Evolutionary conservation across 1,140 invertebrate species (phyloP), one percentile per base, ranked within the genome.

Genomic region (Brachionus paranguensis): DNA sequence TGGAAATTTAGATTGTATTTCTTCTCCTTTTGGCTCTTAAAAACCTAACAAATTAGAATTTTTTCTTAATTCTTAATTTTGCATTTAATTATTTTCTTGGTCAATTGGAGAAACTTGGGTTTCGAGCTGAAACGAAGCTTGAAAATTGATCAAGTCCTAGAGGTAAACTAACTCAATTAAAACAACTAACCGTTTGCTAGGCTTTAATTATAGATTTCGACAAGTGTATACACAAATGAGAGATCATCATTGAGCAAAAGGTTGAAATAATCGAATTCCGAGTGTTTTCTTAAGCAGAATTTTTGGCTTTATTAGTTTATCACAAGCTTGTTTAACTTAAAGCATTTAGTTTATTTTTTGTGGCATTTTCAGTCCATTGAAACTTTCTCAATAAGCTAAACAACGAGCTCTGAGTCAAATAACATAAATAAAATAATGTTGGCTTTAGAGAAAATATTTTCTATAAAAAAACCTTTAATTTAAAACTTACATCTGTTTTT

Each of bases 41-140:
- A 60, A 60, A 60, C 53, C 53, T 60, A 60, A 24, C 10, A 60
- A 60, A 60, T 72, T 20, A 45, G 37, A 72, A 72, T 29, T 72
- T n/a, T 37, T 70, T 70, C 65, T 29, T 33, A 70, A 33, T 70
- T 70, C 27, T 33, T 43, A 72, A 72, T 72, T 72, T 72, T 72
- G 37, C 68, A 72, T 72, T 72, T 43, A 72, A 72, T 72, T 72
- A 45, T 20, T 72, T 72, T 72, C 68, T 72, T 72, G 68, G 41
- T 72, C 68, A 72, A 72, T 72, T 72, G 17, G 68, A 72, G 68
- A 72, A 72, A 43, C 37, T 72, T 41, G 17, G 7, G 17, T 72
- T 41, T 41, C 6, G 41, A 72, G 37, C 37, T 72, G 29, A 72
- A 72, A 41, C 41, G 33, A 72, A 72, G 41, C 68, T 43, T 72